phyloP scores from a whole-genome alignment of 2,888 invertebrate genomes.

The Caenorhabditis angaria region DNA sequence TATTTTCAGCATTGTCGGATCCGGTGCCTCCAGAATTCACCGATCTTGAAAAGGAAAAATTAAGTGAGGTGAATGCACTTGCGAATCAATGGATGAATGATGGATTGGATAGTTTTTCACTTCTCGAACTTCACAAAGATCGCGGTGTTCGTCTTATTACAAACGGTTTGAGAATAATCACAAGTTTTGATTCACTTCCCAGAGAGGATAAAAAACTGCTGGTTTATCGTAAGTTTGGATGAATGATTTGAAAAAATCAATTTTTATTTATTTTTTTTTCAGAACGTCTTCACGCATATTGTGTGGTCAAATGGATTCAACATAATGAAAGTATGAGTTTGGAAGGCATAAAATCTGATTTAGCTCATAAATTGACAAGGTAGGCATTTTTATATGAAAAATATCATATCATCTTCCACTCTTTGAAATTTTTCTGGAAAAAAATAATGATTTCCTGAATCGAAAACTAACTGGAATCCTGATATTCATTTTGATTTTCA shows the following conservation, averaged over 20 bases:
- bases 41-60: constrained; percentile 26
- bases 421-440: too few relatives aligned
- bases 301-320: constrained; percentile 42
- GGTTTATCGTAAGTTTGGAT: constrained; percentile 21
- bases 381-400: too few relatives aligned
- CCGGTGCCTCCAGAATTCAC: constrained; percentile 25
- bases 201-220: constrained; percentile 12
- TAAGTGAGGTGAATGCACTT: constrained; percentile 31
- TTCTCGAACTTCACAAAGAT: constrained; percentile 20
- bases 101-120: constrained; percentile 18
- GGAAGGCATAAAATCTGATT: constrained; percentile 5
- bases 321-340: constrained; percentile 31
- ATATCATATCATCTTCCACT: too few relatives aligned
- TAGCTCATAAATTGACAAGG: constrained; percentile 14
- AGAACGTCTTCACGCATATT: constrained; percentile 30
- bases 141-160: constrained; percentile 16
- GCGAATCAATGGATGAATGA: constrained; percentile 26
- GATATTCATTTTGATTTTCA: constrained; percentile 1
- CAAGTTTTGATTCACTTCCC: constrained; percentile 21
- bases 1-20: constrained; percentile 13
- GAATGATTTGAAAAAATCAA: too few relatives aligned
- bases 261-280: constrained; percentile 3
- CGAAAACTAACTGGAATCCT: neutral
- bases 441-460: neutral
- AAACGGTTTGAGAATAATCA: constrained; percentile 19